phyloP scores from a whole-genome alignment of 2,113 vertebrate species.

The Stigmatopora argus region DNA sequence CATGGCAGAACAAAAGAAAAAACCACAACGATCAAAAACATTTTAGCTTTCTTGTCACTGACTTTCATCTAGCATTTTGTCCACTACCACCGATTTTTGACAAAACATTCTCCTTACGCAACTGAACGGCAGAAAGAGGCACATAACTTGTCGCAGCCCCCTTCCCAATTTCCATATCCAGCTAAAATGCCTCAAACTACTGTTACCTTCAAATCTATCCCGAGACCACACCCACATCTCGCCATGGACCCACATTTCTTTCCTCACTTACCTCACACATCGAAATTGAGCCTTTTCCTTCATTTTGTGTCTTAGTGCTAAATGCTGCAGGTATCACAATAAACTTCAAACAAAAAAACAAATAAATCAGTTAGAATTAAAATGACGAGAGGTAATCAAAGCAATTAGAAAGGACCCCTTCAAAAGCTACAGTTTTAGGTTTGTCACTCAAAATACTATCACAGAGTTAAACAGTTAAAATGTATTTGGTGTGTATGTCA shows the following conservation, averaged over 20 bases:
- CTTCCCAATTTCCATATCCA: constrained; percentile 2
- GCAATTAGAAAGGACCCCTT: constrained; percentile 18
- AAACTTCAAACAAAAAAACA: constrained; percentile 39
- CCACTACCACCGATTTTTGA: background rate
- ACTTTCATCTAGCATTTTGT: background rate
- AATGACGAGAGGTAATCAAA: constrained; percentile 10
- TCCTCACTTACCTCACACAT: constrained; percentile 12
- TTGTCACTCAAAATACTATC: constrained; percentile 68
- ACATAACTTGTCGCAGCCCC: constrained; percentile 36
- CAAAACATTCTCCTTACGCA: too few relatives aligned
- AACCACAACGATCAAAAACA: constrained; percentile 1
- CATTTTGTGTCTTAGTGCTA: constrained; percentile 26
- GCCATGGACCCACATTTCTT: background rate
- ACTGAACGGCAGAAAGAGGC: constrained; percentile 41
- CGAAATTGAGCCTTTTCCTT: constrained; percentile 15
- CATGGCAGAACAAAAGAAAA: background rate
- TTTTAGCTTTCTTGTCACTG: background rate
- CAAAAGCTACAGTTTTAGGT: constrained; percentile 43
- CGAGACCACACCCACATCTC: background rate
- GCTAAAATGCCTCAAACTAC: constrained; percentile 3
- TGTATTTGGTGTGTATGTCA: constrained; percentile 30
- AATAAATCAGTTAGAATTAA: constrained; percentile 33
- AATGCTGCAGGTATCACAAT: constrained; percentile 50
- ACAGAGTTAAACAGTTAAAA: constrained; percentile 59
- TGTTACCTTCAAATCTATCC: background rate